A percentile compares a stretch with the other conserved stretches of the same genome.
Conservation (phyloP, 2,797 vertebrate genomes). For the Oophaga sylvatica region DNA sequence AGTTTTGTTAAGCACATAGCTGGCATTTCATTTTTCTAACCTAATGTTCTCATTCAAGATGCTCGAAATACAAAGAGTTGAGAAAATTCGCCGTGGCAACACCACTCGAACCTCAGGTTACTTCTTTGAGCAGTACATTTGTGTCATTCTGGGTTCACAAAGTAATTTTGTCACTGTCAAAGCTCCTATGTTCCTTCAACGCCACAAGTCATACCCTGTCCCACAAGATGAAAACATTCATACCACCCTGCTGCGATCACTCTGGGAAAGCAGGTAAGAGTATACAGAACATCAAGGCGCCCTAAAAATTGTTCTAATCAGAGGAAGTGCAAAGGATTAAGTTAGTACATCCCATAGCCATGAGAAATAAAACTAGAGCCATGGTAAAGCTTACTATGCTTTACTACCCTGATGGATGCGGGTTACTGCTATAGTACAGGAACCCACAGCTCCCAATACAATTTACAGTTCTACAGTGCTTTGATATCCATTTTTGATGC, state of each 20-base stretch:
- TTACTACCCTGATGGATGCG: neutral
- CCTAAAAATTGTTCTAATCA: neutral
- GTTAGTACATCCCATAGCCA: neutral
- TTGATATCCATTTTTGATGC: neutral
- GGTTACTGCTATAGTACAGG: neutral
- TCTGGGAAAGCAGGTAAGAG: neutral
- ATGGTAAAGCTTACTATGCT: neutral
- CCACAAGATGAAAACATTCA: constrained; percentile 5
- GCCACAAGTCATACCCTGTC: neutral
- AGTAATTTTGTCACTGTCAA: neutral
- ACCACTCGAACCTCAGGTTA: neutral
- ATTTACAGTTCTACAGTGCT: neutral
- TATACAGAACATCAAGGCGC: neutral
- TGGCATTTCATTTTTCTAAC: neutral
- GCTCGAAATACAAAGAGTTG: neutral
- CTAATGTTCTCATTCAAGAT: neutral
- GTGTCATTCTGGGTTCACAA: constrained; percentile 7
- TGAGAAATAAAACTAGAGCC: neutral
- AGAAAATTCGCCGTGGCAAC: neutral
- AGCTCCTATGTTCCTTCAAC: neutral
- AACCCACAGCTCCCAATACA: neutral
- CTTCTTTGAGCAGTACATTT: constrained; percentile 2
- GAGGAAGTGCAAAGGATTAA: neutral
- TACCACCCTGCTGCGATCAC: neutral
- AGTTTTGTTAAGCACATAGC: neutral